Evolutionary conservation across 2,113 vertebrate genomes (phyloP).

Genomic region (Lichenostomus cassidix): DNA sequence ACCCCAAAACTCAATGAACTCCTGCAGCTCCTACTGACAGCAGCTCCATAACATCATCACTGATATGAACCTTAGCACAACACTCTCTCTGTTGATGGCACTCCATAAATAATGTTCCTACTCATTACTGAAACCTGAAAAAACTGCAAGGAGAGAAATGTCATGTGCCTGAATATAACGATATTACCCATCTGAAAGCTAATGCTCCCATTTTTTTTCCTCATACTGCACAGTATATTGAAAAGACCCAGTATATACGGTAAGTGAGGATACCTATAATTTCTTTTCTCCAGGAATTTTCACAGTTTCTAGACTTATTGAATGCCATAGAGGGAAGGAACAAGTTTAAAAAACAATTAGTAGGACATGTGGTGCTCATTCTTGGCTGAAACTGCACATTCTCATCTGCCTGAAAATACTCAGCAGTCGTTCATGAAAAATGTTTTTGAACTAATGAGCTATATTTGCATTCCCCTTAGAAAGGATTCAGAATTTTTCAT

Average conservation of each 20-base stretch:
- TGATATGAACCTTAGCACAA: conserved; percentile 49
- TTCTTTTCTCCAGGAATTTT: conserved; percentile 45
- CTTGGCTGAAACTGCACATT: conserved; percentile 72
- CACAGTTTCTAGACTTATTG: conserved; percentile 56
- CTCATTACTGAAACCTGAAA: conserved; percentile 37
- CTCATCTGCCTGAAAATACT: conserved; percentile 77
- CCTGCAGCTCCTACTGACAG: conserved; percentile 3
- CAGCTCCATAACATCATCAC: conserved; percentile 5
- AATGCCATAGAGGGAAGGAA: conserved; percentile 68
- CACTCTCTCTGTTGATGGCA: neutral
- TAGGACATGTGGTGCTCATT: conserved; percentile 72
- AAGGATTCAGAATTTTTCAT: conserved; percentile 80
- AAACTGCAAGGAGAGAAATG: conserved; percentile 17
- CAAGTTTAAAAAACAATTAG: conserved; percentile 83
- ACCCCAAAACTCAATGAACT: conserved; percentile 12
- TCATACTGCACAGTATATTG: neutral
- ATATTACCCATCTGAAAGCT: conserved; percentile 24
- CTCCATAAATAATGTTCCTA: conserved; percentile 32
- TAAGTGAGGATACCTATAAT: neutral
- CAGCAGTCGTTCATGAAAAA: conserved; percentile 81
- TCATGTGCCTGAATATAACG: neutral
- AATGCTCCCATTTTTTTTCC: conserved; percentile 22
- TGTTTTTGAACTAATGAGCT: conserved; percentile 84
- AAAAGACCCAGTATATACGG: conserved; percentile 5
- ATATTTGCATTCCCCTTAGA: conserved; percentile 83